phyloP scores from a whole-genome alignment of 2,797 vertebrate species.

The Cyprinella venusta region DNA sequence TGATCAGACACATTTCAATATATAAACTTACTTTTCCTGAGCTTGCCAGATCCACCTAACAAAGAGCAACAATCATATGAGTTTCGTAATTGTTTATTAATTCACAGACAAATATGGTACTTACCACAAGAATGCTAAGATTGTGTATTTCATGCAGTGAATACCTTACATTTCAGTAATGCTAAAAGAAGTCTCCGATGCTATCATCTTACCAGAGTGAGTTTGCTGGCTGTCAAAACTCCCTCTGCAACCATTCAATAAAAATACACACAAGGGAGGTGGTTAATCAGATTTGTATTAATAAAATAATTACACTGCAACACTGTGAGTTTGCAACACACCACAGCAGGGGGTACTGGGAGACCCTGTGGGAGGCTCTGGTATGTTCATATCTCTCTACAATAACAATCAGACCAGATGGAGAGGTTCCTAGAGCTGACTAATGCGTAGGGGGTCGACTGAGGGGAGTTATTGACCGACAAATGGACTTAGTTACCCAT shows the following conservation, averaged over 20 bases:
- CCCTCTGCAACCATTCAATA: constrained; percentile 53
- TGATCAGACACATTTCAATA: neutral
- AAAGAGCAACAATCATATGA: constrained; percentile 31
- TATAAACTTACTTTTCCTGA: constrained; percentile 60
- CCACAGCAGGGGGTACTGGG: constrained; percentile 24
- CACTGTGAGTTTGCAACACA: constrained; percentile 35
- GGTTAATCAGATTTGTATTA: constrained; percentile 35
- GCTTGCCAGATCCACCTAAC: constrained; percentile 64
- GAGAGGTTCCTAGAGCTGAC: constrained; percentile 35
- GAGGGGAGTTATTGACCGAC: neutral
- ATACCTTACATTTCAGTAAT: constrained; percentile 7
- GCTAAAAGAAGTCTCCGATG: constrained; percentile 22
- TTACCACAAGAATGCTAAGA: constrained; percentile 3
- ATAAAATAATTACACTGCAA: constrained; percentile 19
- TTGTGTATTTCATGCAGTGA: constrained; percentile 8
- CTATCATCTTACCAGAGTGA: constrained; percentile 66
- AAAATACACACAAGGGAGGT: constrained; percentile 47
- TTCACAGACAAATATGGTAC: constrained; percentile 1
- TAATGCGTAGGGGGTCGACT: constrained; percentile 37
- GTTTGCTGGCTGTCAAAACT: constrained; percentile 63
- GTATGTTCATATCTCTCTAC: constrained; percentile 52
- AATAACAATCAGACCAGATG: constrained; percentile 51
- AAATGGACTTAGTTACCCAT: constrained; percentile 25
- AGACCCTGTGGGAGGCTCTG: constrained; percentile 37
- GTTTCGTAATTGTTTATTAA: neutral